Evolutionary conservation across 2,113 vertebrate genomes (phyloP), one percentile per base, ranked within the genome.

Genomic region (Nothoprocta pentlandii): DNA sequence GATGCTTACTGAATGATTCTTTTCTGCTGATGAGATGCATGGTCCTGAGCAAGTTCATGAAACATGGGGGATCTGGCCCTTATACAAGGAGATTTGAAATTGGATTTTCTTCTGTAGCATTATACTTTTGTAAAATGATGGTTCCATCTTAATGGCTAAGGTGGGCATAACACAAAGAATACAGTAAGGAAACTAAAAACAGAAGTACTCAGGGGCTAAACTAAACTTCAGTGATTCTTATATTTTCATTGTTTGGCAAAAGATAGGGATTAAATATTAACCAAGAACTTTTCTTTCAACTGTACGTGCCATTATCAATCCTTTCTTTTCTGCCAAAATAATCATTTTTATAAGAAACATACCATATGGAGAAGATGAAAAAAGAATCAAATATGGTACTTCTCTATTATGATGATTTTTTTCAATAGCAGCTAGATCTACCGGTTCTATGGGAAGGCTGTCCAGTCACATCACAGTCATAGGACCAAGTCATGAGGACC

Each of bases 291-390:
- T 77, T 86, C 25, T 17, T 89, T 87, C 44, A 90, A 22, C 4
- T 8, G 1, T 46, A 23, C 10, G 6, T 74, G 30, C 22, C 30
- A 87, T 22, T 21, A 34, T 80, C 80, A 78, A 68, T 6, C 26
- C 10, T 3, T 63, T 61, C 85, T 87, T 41, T 54, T 80, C 42
- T 77, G 46, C 49, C 83, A 89, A 90, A 82, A 16, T 32, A 79
- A 88, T 44, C 0, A 7, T 81, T 94, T 96, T 91, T 87, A 59
- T 85, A 88, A 77, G 82, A 94, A 89, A 74, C 42, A 71, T 14
- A 56, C 6, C 21, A 15, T 9, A 51, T 30, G n/a, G 23, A 63
- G 36, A 90, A 85, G 56, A n/a, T 66, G 54, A 80, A 82, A 87
- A 88, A 92, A n/a, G 21, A 87, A 20, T 68, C 69, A 44, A 68